phyloP scores from a whole-genome alignment of 92 coral and sea anemone genomes.

The Bergia sp. region DNA sequence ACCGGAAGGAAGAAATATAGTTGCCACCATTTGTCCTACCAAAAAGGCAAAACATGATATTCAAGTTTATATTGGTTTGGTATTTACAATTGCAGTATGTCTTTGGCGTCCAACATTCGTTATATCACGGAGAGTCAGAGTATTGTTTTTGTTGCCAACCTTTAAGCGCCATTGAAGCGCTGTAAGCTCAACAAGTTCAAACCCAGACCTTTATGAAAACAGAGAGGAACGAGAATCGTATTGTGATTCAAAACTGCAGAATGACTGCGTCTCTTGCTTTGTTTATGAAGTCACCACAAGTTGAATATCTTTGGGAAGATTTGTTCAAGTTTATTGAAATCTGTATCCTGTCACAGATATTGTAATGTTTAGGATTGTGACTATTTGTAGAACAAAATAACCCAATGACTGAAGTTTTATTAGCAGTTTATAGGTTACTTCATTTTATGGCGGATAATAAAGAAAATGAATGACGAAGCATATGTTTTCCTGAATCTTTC shows the following conservation, averaged over 20 bases:
- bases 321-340: neutral
- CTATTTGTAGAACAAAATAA: neutral
- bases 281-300: neutral
- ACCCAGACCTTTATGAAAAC: slow-evolving; percentile 5
- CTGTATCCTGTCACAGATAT: no score
- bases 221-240: neutral
- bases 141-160: slow-evolving; percentile 3
- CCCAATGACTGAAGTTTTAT: no score
- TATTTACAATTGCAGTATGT: neutral
- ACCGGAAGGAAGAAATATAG: neutral
- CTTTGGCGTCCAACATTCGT: neutral
- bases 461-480: no score
- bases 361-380: no score
- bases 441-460: no score
- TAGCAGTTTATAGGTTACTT: no score
- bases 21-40: neutral
- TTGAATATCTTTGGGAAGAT: neutral
- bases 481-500: neutral
- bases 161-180: slow-evolving; percentile 22
- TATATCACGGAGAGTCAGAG: neutral
- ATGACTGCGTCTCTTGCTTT: neutral
- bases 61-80: neutral
- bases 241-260: neutral
- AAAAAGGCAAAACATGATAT: neutral
- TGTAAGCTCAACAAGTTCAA: neutral